Conservation (phyloP, 1,140 invertebrate species). For the Marisa cornuarietis region DNA sequence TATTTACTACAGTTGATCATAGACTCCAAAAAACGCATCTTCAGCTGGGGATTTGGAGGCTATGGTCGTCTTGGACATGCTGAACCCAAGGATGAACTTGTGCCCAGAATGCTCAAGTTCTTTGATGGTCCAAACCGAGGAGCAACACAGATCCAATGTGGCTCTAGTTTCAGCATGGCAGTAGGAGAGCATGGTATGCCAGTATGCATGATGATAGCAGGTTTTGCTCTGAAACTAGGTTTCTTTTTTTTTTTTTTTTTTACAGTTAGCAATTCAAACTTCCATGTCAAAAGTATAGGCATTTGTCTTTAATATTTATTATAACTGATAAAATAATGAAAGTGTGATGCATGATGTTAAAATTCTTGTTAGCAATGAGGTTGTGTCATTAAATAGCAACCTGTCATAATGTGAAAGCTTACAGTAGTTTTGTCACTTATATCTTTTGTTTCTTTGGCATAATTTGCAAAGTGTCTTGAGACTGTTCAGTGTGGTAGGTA, state of each 20-base stretch:
- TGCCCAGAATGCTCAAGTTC: conserved; percentile 89
- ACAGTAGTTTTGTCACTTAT: too few relatives aligned
- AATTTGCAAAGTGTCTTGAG: not conserved
- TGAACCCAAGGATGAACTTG: conserved; percentile 89
- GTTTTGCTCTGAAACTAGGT: not conserved
- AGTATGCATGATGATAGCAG: too few relatives aligned
- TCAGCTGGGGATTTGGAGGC: conserved; percentile 94
- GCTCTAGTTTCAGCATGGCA: conserved; percentile 85
- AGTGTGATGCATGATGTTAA: too few relatives aligned
- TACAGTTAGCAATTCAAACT: too few relatives aligned
- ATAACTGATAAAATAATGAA: too few relatives aligned
- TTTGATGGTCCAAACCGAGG: conserved; percentile 86
- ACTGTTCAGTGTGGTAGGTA: not conserved
- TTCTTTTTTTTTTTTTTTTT: not conserved
- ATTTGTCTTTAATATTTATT: too few relatives aligned
- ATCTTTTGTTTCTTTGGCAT: not conserved
- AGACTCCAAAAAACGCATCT: conserved; percentile 86
- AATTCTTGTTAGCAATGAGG: too few relatives aligned
- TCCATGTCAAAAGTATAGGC: too few relatives aligned
- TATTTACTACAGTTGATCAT: conserved; percentile 76
- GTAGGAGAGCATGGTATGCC: conserved; percentile 80
- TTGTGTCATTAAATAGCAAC: too few relatives aligned
- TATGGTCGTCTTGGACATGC: conserved; percentile 92
- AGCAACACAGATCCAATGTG: conserved; percentile 81
- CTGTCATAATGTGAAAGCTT: too few relatives aligned